Conservation (phyloP, 1,140 invertebrate genomes). For the Danaus melanippus region DNA sequence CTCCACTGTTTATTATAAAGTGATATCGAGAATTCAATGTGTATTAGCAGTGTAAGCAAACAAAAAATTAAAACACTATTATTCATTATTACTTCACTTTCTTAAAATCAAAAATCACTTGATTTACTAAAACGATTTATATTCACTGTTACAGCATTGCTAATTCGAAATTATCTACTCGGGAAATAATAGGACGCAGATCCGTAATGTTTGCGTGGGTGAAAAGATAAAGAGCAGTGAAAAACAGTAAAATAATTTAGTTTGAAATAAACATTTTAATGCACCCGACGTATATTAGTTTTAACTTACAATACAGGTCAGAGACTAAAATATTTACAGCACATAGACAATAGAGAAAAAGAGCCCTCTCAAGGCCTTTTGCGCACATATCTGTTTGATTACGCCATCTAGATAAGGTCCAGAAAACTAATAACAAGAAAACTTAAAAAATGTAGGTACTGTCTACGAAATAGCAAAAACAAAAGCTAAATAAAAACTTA, state of each 20-base stretch:
- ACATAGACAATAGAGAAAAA: too few relatives aligned
- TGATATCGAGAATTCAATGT: constrained; percentile 38
- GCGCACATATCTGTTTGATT: too few relatives aligned
- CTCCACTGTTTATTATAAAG: constrained; percentile 62
- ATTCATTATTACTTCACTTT: constrained; percentile 13
- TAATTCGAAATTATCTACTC: constrained; percentile 31
- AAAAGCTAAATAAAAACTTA: too few relatives aligned
- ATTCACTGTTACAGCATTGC: constrained; percentile 12
- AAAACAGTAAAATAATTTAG: constrained; percentile 13
- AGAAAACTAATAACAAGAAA: too few relatives aligned
- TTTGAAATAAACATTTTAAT: constrained; percentile 12
- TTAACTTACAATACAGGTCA: too few relatives aligned
- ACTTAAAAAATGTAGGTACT: too few relatives aligned
- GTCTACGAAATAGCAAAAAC: too few relatives aligned
- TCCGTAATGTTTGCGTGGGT: constrained; percentile 38
- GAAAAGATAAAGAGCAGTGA: constrained; percentile 33
- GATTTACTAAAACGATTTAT: constrained; percentile 6
- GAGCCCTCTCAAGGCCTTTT: too few relatives aligned
- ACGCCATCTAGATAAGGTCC: too few relatives aligned
- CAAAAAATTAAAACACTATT: constrained; percentile 15
- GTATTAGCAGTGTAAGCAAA: constrained; percentile 29
- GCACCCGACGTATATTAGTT: constrained; percentile 6
- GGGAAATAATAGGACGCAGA: constrained; percentile 37
- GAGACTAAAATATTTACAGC: too few relatives aligned
- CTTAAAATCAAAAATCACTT: constrained; percentile 11